phyloP scores from a whole-genome alignment of 2,113 vertebrate species.

The Choloepus hoffmanni region DNA sequence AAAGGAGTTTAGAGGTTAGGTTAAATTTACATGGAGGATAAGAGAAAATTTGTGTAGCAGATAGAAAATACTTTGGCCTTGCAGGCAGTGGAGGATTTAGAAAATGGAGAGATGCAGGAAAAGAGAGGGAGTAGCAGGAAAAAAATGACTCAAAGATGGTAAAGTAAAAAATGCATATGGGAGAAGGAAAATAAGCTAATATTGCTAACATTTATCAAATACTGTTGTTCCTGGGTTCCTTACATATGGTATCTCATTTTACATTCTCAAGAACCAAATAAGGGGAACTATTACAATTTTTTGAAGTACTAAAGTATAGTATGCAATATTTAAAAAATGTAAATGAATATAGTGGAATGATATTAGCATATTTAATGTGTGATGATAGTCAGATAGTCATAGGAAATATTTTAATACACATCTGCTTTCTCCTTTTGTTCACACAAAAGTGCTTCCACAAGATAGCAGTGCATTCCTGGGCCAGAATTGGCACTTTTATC shows the following conservation, averaged over 20 bases:
- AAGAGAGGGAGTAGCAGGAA: neutral
- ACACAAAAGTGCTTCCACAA: neutral
- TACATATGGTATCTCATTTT: neutral
- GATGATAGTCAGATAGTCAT: neutral
- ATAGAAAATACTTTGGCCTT: neutral
- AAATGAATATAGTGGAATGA: neutral
- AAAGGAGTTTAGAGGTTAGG: neutral
- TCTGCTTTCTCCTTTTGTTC: neutral
- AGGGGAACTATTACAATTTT: neutral
- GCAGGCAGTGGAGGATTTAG: neutral
- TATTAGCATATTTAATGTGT: neutral
- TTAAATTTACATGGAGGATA: neutral
- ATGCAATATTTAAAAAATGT: neutral
- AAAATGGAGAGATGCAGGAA: neutral
- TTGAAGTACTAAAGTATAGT: neutral
- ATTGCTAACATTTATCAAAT: neutral
- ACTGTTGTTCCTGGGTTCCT: neutral
- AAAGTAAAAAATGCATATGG: neutral
- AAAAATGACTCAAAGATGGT: neutral
- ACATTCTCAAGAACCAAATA: neutral
- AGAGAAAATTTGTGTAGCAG: neutral
- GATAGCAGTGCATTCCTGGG: neutral
- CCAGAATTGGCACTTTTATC: neutral
- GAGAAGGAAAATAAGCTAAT: neutral
- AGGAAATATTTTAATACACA: constrained; percentile 20